Evolutionary conservation across 2,888 invertebrate genomes (phyloP).

Genomic region (Napeogenes inachia): DNA sequence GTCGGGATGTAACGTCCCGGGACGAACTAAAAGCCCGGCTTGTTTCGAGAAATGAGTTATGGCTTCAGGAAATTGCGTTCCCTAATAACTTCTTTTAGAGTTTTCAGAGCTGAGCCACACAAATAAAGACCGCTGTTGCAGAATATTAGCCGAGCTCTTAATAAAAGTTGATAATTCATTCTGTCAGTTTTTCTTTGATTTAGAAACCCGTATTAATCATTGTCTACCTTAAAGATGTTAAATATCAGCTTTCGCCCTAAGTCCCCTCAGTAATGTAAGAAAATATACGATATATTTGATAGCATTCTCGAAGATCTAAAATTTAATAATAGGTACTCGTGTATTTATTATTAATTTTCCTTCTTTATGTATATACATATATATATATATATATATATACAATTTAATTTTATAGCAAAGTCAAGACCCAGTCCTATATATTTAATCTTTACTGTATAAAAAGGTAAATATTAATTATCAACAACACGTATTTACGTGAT

Average conservation of each 20-base stretch:
- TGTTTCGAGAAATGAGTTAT: slow-evolving; percentile 65
- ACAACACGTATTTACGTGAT: too few relatives aligned
- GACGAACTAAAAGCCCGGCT: slow-evolving; percentile 38
- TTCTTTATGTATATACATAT: too few relatives aligned
- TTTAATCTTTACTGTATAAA: too few relatives aligned
- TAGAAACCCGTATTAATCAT: slow-evolving; percentile 32
- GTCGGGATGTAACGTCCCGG: slow-evolving; percentile 20
- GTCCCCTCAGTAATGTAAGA: neutral
- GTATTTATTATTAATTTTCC: too few relatives aligned
- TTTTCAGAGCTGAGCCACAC: slow-evolving; percentile 55
- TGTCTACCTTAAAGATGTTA: slow-evolving; percentile 15
- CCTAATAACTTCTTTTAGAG: slow-evolving; percentile 64
- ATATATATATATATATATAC: too few relatives aligned
- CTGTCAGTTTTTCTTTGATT: slow-evolving; percentile 55
- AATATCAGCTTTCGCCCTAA: too few relatives aligned
- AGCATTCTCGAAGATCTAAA: too few relatives aligned
- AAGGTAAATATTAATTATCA: too few relatives aligned
- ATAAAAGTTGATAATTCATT: slow-evolving; percentile 55
- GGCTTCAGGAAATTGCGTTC: slow-evolving; percentile 65
- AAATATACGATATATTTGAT: too few relatives aligned
- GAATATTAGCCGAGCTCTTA: slow-evolving; percentile 35
- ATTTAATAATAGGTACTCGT: too few relatives aligned
- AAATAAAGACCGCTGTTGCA: slow-evolving; percentile 44
- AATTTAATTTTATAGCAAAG: too few relatives aligned
- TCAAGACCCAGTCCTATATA: too few relatives aligned